Conservation (phyloP, 2,113 vertebrate species). For the Eulemur macaco region DNA sequence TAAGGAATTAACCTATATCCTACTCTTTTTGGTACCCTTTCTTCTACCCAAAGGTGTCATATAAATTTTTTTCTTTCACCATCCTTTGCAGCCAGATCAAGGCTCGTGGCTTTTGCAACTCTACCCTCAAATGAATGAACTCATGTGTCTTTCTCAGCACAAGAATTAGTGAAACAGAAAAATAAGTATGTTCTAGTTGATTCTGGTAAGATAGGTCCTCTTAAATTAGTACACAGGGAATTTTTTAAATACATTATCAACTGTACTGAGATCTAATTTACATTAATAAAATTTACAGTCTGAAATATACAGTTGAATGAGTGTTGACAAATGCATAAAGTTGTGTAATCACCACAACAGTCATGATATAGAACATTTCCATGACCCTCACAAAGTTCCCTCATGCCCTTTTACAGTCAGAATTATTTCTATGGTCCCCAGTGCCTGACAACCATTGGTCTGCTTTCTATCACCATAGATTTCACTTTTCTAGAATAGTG, state of each 20-base stretch:
- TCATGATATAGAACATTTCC: neutral
- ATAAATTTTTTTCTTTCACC: neutral
- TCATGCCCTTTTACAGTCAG: rapidly evolving
- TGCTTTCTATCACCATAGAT: neutral
- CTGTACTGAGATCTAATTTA: neutral
- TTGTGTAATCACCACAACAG: neutral
- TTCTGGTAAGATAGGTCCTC: neutral
- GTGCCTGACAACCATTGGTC: neutral
- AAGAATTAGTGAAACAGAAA: neutral
- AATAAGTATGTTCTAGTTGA: neutral
- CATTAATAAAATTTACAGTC: neutral
- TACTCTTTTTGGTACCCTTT: neutral
- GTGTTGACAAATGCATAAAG: neutral
- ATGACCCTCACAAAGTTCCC: neutral
- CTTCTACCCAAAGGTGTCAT: neutral
- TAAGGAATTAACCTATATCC: neutral
- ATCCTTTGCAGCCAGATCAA: neutral
- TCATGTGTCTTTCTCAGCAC: neutral
- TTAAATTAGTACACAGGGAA: neutral
- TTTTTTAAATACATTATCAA: neutral
- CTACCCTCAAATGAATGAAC: neutral
- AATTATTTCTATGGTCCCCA: rapidly evolving
- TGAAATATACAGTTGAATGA: neutral
- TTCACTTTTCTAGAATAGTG: neutral
- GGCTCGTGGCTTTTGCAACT: neutral